A percentile compares a stretch with the other conserved stretches of the same genome.
phyloP scores from a whole-genome alignment of 1,140 invertebrate species.

The Marisa cornuarietis region DNA sequence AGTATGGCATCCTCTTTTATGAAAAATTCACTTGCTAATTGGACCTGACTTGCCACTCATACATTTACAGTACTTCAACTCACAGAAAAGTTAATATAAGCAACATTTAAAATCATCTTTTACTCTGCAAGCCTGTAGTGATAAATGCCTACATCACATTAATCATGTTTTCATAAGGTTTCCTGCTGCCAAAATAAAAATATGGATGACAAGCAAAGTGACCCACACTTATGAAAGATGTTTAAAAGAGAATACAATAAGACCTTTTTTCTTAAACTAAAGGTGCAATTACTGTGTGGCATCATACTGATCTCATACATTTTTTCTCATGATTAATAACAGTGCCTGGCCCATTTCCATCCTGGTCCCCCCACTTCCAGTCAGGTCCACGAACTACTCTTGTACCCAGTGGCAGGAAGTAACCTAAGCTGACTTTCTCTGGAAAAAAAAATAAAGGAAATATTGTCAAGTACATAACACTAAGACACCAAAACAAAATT shows the following conservation, averaged over 20 bases:
- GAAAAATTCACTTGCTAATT: no score
- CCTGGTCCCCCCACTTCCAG: conserved; percentile 23
- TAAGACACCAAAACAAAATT: no score
- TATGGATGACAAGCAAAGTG: background rate
- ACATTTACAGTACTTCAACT: no score
- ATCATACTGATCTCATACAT: background rate
- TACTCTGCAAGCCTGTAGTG: no score
- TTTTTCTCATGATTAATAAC: conserved; percentile 17
- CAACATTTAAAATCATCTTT: no score
- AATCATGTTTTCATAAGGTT: no score
- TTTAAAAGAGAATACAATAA: background rate
- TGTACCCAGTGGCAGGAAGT: conserved; percentile 10
- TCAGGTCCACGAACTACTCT: conserved; percentile 20
- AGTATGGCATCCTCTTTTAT: background rate
- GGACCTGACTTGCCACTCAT: no score
- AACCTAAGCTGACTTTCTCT: conserved; percentile 12
- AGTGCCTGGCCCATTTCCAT: conserved; percentile 13
- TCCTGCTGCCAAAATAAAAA: background rate
- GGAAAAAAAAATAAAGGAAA: background rate
- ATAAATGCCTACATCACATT: no score
- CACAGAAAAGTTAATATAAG: no score
- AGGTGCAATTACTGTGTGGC: background rate
- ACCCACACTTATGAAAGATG: background rate
- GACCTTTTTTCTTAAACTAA: background rate
- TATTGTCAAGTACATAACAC: no score